Base-by-base conservation (phyloP, 2,888 invertebrate species). In the Drosophila borealis region DNA sequence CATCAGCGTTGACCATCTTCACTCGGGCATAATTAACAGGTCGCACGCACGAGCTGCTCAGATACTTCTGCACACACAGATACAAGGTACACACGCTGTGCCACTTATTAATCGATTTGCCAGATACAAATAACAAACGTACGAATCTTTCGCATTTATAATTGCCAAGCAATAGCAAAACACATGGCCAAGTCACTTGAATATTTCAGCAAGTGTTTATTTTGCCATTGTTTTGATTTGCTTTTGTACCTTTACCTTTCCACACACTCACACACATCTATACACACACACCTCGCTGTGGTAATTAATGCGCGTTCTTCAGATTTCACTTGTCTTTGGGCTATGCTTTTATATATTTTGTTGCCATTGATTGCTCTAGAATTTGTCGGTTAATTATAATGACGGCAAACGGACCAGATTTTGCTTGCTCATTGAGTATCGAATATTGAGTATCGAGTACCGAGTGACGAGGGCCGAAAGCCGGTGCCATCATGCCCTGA, bases 71-170 rank as follows among this genome's bases (percentile, higher is more conserved):
- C 36, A 19, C 8, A 11, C 42, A 34, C 0, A 64, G 41, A 68
- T 39, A 41, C 42, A 33, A 61, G 41, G 25, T n/a, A 57, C 62
- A 75, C 66, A 63, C 55, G 68, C 48, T 85, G 89, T 82, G 88
- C 86, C 88, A 89, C 75, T 82, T 89, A 73, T 73, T 74, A 84
- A 87, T 79, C 87, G 77, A 89, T 84, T 89, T 84, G 77, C 50
- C 55, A 70, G 69, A 25, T 42, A 54, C 63, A 37, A 70, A 41
- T 64, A 65, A 59, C 29, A 64, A 68, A 29, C 61, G 76, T 64
- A 67, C 61, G 49, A 63, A 66, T 72, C 73, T 66, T 57, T 71
- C 42, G 39, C 50, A 46, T 69, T 66, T 57, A 44, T 62, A 68
- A 70, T 70, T 65, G 62, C 46, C 34, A 50, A 44, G 54, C 45